Base-by-base conservation (phyloP, 2,797 vertebrate genomes). In the Picus viridis region DNA sequence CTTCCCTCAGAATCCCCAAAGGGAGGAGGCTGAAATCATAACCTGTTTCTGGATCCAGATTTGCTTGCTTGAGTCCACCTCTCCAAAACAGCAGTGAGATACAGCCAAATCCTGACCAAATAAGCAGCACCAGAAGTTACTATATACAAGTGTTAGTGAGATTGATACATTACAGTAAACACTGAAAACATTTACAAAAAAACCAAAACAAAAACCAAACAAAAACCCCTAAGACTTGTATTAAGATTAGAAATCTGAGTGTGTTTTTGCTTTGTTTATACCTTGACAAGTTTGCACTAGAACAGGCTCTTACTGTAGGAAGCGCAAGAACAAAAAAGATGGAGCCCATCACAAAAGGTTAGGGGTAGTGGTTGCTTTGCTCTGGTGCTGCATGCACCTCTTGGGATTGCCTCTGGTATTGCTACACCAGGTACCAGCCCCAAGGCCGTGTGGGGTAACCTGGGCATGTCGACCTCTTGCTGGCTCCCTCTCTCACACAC, bases 161-260 rank as follows among this genome's bases (percentile, higher is more conserved):
- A 97, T 97, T 97, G 96, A 97, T 98, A 98, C 98, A 98, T 97
- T 98, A 99, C 98, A 97, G 98, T 96, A 97, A 98, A 98, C 98
- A 99, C 98, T 83, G 97, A 97, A 96, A 98, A 98, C 98, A 98
- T 98, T 98, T 98, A 98, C 98, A 16, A 54, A 36, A 94, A 97
- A 90, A 98, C 91, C 15, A 26, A 36, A 39, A 39, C 22, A 34
- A 12, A 98, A 98, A 98, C 15, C 41, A 43, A 43, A 43, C 41
- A 98, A 95, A 97, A 88, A 6, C 41, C 98, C 91, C 91, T 67
- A 96, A 95, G 95, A 97, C 96, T 97, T 86, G 92, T 94, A 97
- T 91, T 92, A 95, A 93, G 96, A 95, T 97, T 97, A 92, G 96
- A 97, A 97, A 97, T 92, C 82, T 68, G 94, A 88, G 88, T 88